These are phyloP conservation scores for Morone chrysops DNA, from an alignment of 2,113 vertebrate genomes.

Conservation along the genomic window DNA sequence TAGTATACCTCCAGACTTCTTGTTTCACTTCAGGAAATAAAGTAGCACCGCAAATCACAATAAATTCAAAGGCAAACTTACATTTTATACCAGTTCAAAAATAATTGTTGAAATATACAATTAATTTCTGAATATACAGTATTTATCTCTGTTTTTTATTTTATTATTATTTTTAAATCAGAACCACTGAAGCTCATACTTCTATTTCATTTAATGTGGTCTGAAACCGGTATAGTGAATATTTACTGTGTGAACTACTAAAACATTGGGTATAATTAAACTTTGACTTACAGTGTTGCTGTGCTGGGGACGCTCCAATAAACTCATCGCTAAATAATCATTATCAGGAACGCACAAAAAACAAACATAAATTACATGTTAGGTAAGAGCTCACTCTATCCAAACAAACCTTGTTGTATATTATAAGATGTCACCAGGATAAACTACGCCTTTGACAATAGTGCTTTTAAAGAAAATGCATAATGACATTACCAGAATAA, in stretches of 20 bases:
- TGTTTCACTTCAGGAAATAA: constrained; percentile 20
- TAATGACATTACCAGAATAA: background rate
- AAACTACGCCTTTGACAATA: constrained; percentile 4
- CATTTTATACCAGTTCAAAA: background rate
- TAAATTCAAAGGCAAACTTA: constrained; percentile 45
- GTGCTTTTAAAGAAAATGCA: constrained; percentile 22
- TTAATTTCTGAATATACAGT: background rate
- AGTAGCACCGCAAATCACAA: constrained; percentile 28
- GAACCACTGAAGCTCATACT: background rate
- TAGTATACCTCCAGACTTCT: background rate
- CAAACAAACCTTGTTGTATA: constrained; percentile 17
- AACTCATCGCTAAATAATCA: background rate
- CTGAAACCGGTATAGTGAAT: background rate
- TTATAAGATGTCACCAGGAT: background rate
- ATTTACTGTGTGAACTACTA: background rate
- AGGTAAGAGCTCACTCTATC: background rate
- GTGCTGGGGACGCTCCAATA: constrained; percentile 1
- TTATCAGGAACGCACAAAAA: constrained; percentile 1
- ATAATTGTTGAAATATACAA: background rate
- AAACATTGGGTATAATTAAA: background rate
- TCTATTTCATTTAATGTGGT: background rate
- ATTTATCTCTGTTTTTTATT: background rate
- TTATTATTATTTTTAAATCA: background rate
- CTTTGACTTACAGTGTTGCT: background rate
- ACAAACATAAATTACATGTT: background rate